Conservation (phyloP, 2,888 invertebrate genomes). For the Linyphia triangularis region DNA sequence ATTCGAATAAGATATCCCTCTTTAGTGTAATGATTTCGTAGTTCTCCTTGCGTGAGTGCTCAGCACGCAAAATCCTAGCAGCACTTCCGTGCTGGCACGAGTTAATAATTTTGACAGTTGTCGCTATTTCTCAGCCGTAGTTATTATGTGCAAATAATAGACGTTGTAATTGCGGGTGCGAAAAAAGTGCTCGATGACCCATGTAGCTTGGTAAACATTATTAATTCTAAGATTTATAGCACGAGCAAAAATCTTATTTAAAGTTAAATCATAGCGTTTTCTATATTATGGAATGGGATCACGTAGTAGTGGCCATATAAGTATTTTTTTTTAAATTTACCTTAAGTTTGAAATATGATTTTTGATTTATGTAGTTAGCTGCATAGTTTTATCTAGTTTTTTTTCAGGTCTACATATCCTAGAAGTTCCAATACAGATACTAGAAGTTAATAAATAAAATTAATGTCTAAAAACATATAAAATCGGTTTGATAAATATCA, state of each 20-base stretch:
- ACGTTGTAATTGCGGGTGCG: conserved; percentile 41
- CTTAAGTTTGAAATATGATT: neutral
- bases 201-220: conserved; percentile 46
- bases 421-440: too few species aligned
- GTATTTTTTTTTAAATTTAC: neutral
- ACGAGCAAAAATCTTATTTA: neutral
- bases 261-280: too few species aligned
- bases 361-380: too few species aligned
- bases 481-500: too few species aligned
- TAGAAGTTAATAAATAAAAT: too few species aligned
- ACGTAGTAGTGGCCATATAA: neutral
- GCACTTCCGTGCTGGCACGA: conserved; percentile 27
- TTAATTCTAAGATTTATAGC: conserved; percentile 47
- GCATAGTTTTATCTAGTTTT: too few species aligned
- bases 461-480: too few species aligned
- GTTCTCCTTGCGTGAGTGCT: conserved; percentile 1
- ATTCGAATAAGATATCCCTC: conserved; percentile 2
- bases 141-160: conserved; percentile 31
- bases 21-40: neutral
- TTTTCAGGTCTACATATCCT: too few species aligned
- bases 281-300: too few species aligned
- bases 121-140: conserved; percentile 29
- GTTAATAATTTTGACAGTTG: conserved; percentile 49
- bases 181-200: conserved; percentile 20
- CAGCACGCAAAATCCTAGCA: conserved; percentile 20